Percentiles rank a stretch among this genome's conserved stretches.
phyloP scores from a whole-genome alignment of 1,140 invertebrate genomes.

The Drosophila trapezifrons region DNA sequence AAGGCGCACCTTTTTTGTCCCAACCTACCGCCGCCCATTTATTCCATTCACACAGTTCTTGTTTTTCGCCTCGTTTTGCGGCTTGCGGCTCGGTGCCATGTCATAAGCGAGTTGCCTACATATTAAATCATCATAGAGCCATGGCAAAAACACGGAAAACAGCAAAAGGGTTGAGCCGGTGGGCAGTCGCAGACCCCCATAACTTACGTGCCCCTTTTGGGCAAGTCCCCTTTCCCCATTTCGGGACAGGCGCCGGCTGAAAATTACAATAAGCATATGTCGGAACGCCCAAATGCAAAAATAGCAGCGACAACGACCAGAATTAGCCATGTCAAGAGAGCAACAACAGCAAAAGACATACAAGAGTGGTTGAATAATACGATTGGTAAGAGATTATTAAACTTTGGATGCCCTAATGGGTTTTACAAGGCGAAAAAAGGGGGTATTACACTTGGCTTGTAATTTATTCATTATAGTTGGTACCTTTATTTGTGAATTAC shows the following conservation, averaged over 20 bases:
- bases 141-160: slow-evolving; percentile 20
- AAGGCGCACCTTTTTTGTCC: slow-evolving; percentile 57
- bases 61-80: slow-evolving; percentile 48
- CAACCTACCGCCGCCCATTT: slow-evolving; percentile 19
- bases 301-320: slow-evolving; percentile 36
- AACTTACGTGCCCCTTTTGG: slow-evolving; percentile 13
- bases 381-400: neutral
- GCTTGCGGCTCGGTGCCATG: slow-evolving; percentile 40
- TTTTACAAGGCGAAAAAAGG: neutral
- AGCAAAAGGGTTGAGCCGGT: slow-evolving; percentile 66
- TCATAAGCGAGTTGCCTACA: slow-evolving; percentile 53
- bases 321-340: slow-evolving; percentile 45
- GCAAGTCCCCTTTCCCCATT: neutral
- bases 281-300: slow-evolving; percentile 59
- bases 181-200: slow-evolving; percentile 28
- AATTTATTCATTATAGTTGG: too few species aligned
- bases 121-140: slow-evolving; percentile 54
- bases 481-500: too few species aligned
- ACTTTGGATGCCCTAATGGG: neutral
- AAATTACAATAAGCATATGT: slow-evolving; percentile 75
- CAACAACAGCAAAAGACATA: neutral
- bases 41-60: slow-evolving; percentile 65
- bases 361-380: neutral
- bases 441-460: too few species aligned
- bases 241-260: slow-evolving; percentile 54